phyloP scores from a whole-genome alignment of 2,113 vertebrate species.

The Rhynchopsitta pachyrhyncha region DNA sequence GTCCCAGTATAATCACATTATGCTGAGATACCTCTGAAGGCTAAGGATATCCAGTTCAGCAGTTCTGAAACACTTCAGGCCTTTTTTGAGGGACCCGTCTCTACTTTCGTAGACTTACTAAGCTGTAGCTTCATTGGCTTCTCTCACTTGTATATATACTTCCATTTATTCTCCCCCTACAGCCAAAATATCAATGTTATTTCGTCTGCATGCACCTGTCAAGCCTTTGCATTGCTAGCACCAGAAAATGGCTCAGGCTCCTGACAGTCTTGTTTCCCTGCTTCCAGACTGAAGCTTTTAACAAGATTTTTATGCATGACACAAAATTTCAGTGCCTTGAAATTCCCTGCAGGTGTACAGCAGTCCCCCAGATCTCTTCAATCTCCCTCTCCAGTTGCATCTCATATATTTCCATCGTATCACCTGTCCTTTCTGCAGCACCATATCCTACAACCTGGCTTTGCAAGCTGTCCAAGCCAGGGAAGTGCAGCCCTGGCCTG shows the following conservation, averaged over 20 bases:
- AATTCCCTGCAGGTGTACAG: background rate
- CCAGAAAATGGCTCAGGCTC: background rate
- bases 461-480: background rate
- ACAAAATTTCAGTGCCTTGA: background rate
- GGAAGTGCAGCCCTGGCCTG: background rate
- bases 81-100: accelerated
- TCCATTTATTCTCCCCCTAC: background rate
- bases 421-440: background rate
- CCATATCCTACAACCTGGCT: background rate
- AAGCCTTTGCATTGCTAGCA: background rate
- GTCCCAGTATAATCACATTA: background rate
- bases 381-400: background rate
- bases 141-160: background rate
- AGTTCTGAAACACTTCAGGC: background rate
- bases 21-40: background rate
- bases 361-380: background rate
- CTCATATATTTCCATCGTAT: background rate
- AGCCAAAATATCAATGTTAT: background rate
- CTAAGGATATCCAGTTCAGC: background rate
- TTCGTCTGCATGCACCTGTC: background rate
- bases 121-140: background rate
- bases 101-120: background rate
- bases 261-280: background rate
- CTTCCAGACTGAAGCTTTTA: background rate
- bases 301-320: background rate